These are phyloP conservation scores for Aphidoletes aphidimyza DNA, from an alignment of 2,888 invertebrate genomes.

Conservation along the genomic window DNA sequence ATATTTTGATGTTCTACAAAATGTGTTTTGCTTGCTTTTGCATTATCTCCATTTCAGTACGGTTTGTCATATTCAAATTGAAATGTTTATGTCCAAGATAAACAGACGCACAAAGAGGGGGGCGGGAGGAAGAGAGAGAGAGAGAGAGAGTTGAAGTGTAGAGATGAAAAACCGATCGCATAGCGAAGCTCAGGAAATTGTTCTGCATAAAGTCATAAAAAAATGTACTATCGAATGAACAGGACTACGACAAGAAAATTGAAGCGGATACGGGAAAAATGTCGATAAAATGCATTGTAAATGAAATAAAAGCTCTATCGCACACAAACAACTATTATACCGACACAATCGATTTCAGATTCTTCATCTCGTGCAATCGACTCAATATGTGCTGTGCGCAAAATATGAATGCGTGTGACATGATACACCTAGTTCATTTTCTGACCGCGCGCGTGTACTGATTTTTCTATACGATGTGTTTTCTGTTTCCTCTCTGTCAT, in stretches of 20 bases:
- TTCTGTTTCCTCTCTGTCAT: too few species aligned
- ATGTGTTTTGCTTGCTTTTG: too few species aligned
- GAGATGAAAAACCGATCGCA: not conserved
- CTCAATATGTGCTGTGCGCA: not conserved
- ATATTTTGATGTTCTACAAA: not conserved
- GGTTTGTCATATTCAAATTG: too few species aligned
- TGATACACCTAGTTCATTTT: conserved; percentile 2
- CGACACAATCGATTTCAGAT: too few species aligned
- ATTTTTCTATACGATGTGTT: too few species aligned
- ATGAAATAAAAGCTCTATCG: not conserved
- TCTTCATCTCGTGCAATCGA: not conserved
- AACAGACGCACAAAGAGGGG: too few species aligned
- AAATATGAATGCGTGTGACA: not conserved
- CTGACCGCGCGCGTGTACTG: not conserved
- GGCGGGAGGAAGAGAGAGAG: too few species aligned
- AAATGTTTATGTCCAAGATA: too few species aligned
- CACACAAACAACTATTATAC: not conserved
- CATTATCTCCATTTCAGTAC: too few species aligned
- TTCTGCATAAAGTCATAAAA: not conserved
- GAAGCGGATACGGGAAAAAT: conserved; percentile 2
- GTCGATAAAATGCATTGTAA: not conserved
- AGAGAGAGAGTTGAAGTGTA: too few species aligned
- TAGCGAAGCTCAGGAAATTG: not conserved
- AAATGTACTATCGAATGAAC: too few species aligned
- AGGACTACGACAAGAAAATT: not conserved